Conservation (phyloP, 2,888 invertebrate species). For the Ellobium chinense region DNA sequence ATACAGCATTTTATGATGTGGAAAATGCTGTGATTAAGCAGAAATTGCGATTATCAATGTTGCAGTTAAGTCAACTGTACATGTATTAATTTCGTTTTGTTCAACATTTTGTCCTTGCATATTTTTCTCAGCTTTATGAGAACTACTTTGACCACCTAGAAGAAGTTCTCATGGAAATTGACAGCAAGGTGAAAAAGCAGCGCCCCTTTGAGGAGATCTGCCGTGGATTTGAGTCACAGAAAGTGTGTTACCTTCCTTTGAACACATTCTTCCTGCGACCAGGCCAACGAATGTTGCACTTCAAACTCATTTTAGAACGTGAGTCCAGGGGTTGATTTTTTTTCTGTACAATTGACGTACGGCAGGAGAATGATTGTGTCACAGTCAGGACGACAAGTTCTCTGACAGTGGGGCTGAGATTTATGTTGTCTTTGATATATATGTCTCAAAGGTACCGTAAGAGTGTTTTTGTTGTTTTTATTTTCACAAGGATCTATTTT, state of each 20-base stretch:
- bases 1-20: too few species aligned
- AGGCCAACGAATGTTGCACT: constrained; percentile 91
- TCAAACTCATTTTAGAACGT: constrained; percentile 88
- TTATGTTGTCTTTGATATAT: too few species aligned
- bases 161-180: constrained; percentile 88
- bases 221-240: constrained; percentile 89
- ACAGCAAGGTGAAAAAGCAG: constrained; percentile 87
- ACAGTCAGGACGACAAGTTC: too few species aligned
- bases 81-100: background rate
- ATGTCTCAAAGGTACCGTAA: too few species aligned
- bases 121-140: constrained; percentile 75
- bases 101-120: background rate
- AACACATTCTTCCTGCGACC: constrained; percentile 90
- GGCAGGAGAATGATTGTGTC: too few species aligned
- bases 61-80: too few species aligned
- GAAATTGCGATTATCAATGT: too few species aligned
- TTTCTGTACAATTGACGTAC: constrained; percentile 40
- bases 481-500: too few species aligned
- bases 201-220: constrained; percentile 86
- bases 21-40: too few species aligned
- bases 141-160: constrained; percentile 85
- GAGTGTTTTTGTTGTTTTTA: too few species aligned
- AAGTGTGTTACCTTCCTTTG: constrained; percentile 90
- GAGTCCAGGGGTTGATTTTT: constrained; percentile 76
- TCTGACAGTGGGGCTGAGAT: too few species aligned